Conservation (phyloP, 2,797 vertebrate species). For the Diplodus sargus region DNA sequence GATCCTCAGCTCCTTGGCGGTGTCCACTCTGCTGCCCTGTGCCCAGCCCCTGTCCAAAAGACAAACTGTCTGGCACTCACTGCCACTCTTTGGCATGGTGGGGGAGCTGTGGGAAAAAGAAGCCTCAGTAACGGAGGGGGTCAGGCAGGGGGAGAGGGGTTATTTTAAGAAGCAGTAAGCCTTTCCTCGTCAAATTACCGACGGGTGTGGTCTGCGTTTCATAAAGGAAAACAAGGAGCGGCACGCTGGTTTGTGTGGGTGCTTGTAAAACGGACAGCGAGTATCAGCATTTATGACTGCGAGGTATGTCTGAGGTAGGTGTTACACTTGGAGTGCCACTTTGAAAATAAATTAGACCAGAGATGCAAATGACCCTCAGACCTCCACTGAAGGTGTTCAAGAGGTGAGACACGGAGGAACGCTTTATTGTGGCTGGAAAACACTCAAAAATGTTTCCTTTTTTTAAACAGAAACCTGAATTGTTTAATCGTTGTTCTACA, state of each 20-base stretch:
- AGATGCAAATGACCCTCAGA: slow-evolving; percentile 57
- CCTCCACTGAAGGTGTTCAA: slow-evolving; percentile 16
- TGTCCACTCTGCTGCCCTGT: slow-evolving; percentile 42
- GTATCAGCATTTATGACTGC: slow-evolving; percentile 48
- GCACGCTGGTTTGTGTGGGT: slow-evolving; percentile 21
- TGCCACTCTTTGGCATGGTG: slow-evolving; percentile 57
- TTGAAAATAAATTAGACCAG: slow-evolving; percentile 74
- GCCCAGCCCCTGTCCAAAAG: slow-evolving; percentile 34
- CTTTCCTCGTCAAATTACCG: slow-evolving; percentile 77
- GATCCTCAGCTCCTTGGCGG: slow-evolving; percentile 21
- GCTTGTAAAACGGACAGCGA: slow-evolving; percentile 24
- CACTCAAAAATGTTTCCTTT: slow-evolving; percentile 12
- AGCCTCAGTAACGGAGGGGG: slow-evolving; percentile 51
- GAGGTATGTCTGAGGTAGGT: slow-evolving; percentile 61
- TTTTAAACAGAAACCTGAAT: slow-evolving; percentile 23
- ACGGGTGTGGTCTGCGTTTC: slow-evolving; percentile 38
- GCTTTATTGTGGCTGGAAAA: slow-evolving; percentile 46
- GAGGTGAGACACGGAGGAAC: slow-evolving; percentile 32
- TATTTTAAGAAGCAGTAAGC: slow-evolving; percentile 86
- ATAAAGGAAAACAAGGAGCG: slow-evolving; percentile 48
- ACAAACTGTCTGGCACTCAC: slow-evolving; percentile 33
- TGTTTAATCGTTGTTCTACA: slow-evolving; percentile 24
- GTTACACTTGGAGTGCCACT: slow-evolving; percentile 52
- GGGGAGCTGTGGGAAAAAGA: slow-evolving; percentile 50
- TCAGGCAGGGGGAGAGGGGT: slow-evolving; percentile 51